These are phyloP conservation scores for Lutjanus argentimaculatus DNA, from an alignment of 2,797 vertebrate genomes.

Conservation along the genomic window DNA sequence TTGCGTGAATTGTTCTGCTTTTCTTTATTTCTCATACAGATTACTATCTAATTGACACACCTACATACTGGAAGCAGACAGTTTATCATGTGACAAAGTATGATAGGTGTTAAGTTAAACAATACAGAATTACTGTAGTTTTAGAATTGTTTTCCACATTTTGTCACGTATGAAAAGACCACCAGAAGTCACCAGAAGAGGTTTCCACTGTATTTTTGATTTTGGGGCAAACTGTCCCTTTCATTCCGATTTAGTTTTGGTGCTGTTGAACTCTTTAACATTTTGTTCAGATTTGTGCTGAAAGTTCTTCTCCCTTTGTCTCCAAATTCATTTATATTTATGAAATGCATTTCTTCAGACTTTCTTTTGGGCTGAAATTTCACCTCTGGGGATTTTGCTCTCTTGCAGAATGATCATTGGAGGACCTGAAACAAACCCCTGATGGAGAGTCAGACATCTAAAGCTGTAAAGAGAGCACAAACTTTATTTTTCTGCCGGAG, in stretches of 20 bases:
- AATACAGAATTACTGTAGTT: too few relatives aligned
- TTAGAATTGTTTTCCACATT: too few relatives aligned
- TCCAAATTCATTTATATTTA: slow-evolving; percentile 42
- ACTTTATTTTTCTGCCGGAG: background rate
- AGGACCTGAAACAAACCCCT: slow-evolving; percentile 30
- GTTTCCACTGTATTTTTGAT: too few relatives aligned
- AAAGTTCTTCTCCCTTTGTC: background rate
- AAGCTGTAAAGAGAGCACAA: slow-evolving; percentile 23
- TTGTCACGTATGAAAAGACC: too few relatives aligned
- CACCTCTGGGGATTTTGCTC: slow-evolving; percentile 5
- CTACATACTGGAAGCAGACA: too few relatives aligned
- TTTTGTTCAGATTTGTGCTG: background rate
- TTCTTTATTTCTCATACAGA: too few relatives aligned
- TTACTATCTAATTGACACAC: too few relatives aligned
- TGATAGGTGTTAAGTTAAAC: too few relatives aligned
- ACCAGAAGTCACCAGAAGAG: too few relatives aligned
- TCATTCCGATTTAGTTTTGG: background rate
- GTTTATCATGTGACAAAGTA: too few relatives aligned
- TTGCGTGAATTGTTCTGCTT: too few relatives aligned
- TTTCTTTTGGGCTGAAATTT: slow-evolving; percentile 22
- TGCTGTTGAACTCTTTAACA: slow-evolving; percentile 11
- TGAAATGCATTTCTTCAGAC: slow-evolving; percentile 34
- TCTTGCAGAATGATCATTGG: slow-evolving; percentile 15
- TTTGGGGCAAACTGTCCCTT: too few relatives aligned
- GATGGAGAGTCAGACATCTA: slow-evolving; percentile 32